Percentiles rank a stretch among this genome's conserved stretches.
Conservation (phyloP, 2,113 vertebrate genomes). For the Dicentrarchus labrax region DNA sequence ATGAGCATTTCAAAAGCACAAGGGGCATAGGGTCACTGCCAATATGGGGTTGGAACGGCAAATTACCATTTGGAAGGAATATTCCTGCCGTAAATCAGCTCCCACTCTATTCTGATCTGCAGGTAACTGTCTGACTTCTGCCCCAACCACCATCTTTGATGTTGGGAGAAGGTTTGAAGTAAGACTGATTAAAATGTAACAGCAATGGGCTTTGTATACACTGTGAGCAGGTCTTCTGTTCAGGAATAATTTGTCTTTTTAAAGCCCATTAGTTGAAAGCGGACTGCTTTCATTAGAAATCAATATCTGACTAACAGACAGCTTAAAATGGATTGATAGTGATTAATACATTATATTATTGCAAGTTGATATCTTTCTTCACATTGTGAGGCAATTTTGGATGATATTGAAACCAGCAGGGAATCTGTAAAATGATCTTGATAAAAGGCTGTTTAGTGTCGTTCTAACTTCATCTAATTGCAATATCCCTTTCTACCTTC, state of each 20-base stretch:
- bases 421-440: slow-evolving; percentile 24
- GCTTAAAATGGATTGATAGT: slow-evolving; percentile 22
- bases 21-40: slow-evolving; percentile 28
- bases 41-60: slow-evolving; percentile 38
- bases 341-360: slow-evolving; percentile 37
- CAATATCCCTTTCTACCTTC: not conserved
- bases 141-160: slow-evolving; percentile 68
- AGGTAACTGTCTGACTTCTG: slow-evolving; percentile 60
- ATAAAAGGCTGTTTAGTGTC: slow-evolving; percentile 6
- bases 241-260: slow-evolving; percentile 44
- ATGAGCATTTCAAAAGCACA: slow-evolving; percentile 68
- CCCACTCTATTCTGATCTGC: slow-evolving; percentile 43
- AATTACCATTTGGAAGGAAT: slow-evolving; percentile 65
- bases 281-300: slow-evolving; percentile 43
- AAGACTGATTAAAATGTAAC: slow-evolving; percentile 64
- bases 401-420: slow-evolving; percentile 26
- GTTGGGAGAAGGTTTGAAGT: slow-evolving; percentile 51
- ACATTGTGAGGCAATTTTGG: slow-evolving; percentile 29
- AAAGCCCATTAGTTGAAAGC: slow-evolving; percentile 1
- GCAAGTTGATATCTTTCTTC: slow-evolving; percentile 21
- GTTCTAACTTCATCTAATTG: slow-evolving; percentile 11
- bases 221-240: not conserved
- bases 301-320: slow-evolving; percentile 26
- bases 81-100: slow-evolving; percentile 66
- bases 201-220: slow-evolving; percentile 13